Evolutionary conservation across 1,140 invertebrate species (phyloP), one percentile per base, ranked within the genome.

Genomic region (Galendromus occidentalis): DNA sequence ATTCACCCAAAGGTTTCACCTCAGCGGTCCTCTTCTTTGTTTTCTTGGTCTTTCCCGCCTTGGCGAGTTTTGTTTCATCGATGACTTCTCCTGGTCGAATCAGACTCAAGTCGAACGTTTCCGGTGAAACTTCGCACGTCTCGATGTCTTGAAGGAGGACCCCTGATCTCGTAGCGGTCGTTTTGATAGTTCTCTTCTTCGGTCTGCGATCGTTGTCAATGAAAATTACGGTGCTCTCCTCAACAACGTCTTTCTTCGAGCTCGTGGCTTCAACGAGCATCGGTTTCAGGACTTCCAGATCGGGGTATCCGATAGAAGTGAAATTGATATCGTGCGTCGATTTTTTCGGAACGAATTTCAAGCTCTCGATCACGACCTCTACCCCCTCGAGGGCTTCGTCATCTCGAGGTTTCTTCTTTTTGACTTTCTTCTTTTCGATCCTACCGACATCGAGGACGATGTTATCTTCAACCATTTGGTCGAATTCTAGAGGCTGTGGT

Each of bases 271-370:
- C 51, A 33, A 59, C 33, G 5, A 14, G 51, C 4, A 59, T 14
- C 14, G 51, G 14, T 9, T 59, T 59, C n/a, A 25, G 25, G 17
- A 59, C 22, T 59, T 59, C 51, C 17, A 59, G 51, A 17, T 59
- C 51, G 14, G 51, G 51, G 20, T 59, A 59, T 22, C 51, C 51
- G 14, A 59, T 59, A 17, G 51, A 59, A 59, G 51, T 59, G 33
- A 59, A 59, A 22, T 33, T 14, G 22, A 59, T 22, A 25, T 59
- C 51, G 25, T 18, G 51, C 2, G 14, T 59, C 25, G 51, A 59
- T 25, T 17, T 17, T 22, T 59, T 59, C 51, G 51, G 51, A 25
- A 17, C 20, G 14, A 59, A 59, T 29, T 33, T 25, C 17, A 25
- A 29, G 2, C 25, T 25, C 25, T 59, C 51, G 33, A 25, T 22